Percentiles rank a stretch among this genome's conserved stretches.
Evolutionary conservation across 2,888 invertebrate genomes (phyloP).

Genomic region (Anodontia alba): DNA sequence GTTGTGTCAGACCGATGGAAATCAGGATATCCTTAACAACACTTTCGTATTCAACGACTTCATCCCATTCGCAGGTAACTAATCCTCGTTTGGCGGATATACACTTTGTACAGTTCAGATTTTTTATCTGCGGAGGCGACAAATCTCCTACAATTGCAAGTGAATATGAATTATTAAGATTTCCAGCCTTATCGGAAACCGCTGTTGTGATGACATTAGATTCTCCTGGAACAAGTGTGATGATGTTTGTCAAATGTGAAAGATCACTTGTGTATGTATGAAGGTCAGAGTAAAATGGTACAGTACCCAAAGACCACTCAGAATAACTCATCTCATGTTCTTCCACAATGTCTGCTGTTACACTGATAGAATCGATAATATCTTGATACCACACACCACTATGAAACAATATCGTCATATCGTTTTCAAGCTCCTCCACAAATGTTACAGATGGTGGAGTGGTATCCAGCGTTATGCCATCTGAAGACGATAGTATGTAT

Average conservation of each 20-base stretch:
- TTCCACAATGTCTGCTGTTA: constrained; percentile 54
- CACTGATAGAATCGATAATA: constrained; percentile 39
- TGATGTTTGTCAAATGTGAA: constrained; percentile 27
- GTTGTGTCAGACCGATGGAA: constrained; percentile 47
- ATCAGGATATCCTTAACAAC: constrained; percentile 46
- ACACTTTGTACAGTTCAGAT: constrained; percentile 55
- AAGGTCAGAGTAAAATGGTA: constrained; percentile 36
- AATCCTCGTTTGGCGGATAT: constrained; percentile 51
- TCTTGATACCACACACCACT: constrained; percentile 51
- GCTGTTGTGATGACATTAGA: constrained; percentile 55
- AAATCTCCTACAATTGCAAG: constrained; percentile 61
- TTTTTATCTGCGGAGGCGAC: constrained; percentile 48
- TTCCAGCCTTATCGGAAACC: constrained; percentile 62
- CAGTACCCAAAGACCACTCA: constrained; percentile 42
- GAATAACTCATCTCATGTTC: constrained; percentile 30
- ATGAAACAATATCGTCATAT: constrained; percentile 23
- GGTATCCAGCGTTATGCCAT: constrained; percentile 70
- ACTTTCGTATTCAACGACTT: constrained; percentile 64
- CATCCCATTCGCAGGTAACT: constrained; percentile 59
- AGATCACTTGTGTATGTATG: constrained; percentile 42
- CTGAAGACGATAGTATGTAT: constrained; percentile 69
- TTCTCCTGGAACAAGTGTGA: constrained; percentile 53
- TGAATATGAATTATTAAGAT: constrained; percentile 42
- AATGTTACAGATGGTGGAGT: constrained; percentile 53
- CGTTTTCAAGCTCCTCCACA: constrained; percentile 25